These are phyloP conservation scores for Ctenopoma kingsleyae DNA, from an alignment of 2,797 vertebrate genomes.

Conservation along the genomic window DNA sequence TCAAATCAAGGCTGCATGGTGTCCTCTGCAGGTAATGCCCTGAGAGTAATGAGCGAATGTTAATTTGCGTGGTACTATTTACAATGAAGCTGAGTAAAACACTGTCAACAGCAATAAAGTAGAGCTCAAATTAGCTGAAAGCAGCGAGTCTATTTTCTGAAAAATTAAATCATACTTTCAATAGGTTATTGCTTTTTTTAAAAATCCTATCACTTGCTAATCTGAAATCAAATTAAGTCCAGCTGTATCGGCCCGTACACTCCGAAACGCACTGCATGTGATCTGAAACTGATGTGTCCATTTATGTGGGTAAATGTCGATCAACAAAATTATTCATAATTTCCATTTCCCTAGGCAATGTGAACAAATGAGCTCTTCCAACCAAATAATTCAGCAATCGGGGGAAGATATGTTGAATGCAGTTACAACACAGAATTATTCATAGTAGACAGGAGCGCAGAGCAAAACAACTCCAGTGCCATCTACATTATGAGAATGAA, in stretches of 20 bases:
- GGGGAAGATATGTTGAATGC: conserved; percentile 51
- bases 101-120: conserved; percentile 41
- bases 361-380: conserved; percentile 67
- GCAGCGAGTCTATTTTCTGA: conserved; percentile 7
- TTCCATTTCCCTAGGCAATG: conserved; percentile 44
- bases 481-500: conserved; percentile 67
- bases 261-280: neutral
- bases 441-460: conserved; percentile 53
- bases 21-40: conserved; percentile 5
- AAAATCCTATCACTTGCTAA: conserved; percentile 2
- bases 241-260: conserved; percentile 10
- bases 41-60: conserved; percentile 35
- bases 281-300: conserved; percentile 55
- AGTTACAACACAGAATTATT: conserved; percentile 67
- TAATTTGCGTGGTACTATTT: conserved; percentile 37
- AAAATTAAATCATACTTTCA: conserved; percentile 25
- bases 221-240: conserved; percentile 25
- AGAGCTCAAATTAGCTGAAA: conserved; percentile 37
- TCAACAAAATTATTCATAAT: conserved; percentile 65
- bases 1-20: conserved; percentile 17
- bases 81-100: conserved; percentile 36
- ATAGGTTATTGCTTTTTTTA: conserved; percentile 21
- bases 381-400: conserved; percentile 65
- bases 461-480: conserved; percentile 56
- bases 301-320: conserved; percentile 60